Evolutionary conservation across 1,140 invertebrate genomes (phyloP), one percentile per base, ranked within the genome.

Genomic region (Dendroctonus ponderosae): DNA sequence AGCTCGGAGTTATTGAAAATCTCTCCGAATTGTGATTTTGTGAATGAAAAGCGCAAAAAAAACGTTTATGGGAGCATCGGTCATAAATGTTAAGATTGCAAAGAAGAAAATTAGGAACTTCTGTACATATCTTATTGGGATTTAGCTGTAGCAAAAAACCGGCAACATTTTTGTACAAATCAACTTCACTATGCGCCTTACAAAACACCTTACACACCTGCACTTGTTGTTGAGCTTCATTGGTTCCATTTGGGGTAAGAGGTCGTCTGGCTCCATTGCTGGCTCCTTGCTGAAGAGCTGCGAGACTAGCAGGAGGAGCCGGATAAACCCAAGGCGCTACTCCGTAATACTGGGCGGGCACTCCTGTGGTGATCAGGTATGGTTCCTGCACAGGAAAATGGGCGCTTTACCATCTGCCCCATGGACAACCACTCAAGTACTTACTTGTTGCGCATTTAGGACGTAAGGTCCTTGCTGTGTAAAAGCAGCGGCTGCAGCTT

Each of bases 261-360:
- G 78, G 78, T 61, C 77, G 60, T 56, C 78, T 89, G 67, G 79
- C 78, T 56, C 80, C 76, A 71, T 79, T 87, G 85, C 83, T 80
- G 82, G 86, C 80, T 74, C 85, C 79, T 74, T 85, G 87, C 74
- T 91, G 89, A 56, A 82, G 82, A 15, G 66, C 66, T 4, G 66
- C 66, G 56, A 82, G 76, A 72, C 81, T 81, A 12, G 82, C 80
- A 53, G 89, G 89, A 57, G 89, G 89, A 71, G 88, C 90, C 39
- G 91, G 90, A 79, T 92, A 92, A 69, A 93, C 88, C 90, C 90
- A 92, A 38, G 90, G 90, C 14, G 86, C 88, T 66, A 89, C 88
- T 58, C 87, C 89, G 80, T 92, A 93, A 79, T 91, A 92, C 70
- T 89, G 89, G 41, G 89, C 90, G 69, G 92, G 75, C 86, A 90